Evolutionary conservation across 2,113 vertebrate genomes (phyloP), one percentile per base, ranked within the genome.

Genomic region (Xerus inauris): DNA sequence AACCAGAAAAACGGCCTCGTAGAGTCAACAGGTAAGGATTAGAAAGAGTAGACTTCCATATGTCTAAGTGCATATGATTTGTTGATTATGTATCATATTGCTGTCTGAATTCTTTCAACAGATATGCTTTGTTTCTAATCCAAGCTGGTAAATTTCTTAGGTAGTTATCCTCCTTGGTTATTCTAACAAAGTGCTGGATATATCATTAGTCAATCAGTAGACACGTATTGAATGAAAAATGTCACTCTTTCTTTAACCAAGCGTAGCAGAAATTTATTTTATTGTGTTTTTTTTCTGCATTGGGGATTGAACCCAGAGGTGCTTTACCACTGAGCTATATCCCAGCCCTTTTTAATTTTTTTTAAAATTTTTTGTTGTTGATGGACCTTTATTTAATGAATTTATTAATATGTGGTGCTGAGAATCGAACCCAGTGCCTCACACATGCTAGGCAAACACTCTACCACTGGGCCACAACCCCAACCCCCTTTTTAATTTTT

Each of bases 1-100:
- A 99, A 98, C 99, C 99, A 89, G 99, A 99, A 98, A 99, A 99
- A 97, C 99, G 99, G 10, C 99, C 99, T 95, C 99, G 99, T 3
- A 99, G 99, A 98, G 99, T 99, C 95, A 99, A 99, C 99, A 99
- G 99, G 99, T 99, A 99, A 40, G 97, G 91, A 47, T 82, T 49
- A 73, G 13, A 91, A 93, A 93, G 24, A 95, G 40, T 42, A 72
- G 26, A 62, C 1, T 76, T 75, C 22, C 65, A 0, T 69, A 13
- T 75, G 26, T 80, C 72, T 87, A 62, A 92, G 79, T 79, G 30
- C 17, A 22, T 67, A 24, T 22, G 28, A 20, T 62, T 94, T 93
- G 30, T 59, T 89, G 57, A 47, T 91, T 54, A 57, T 57, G 54
- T 87, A n/a, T 76, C 40, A 32, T 85, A n/a, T 67, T 89, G 40